These are phyloP conservation scores for Brachypodius melanocephalos DNA, from an alignment of 2,113 vertebrate genomes.

Conservation along the genomic window DNA sequence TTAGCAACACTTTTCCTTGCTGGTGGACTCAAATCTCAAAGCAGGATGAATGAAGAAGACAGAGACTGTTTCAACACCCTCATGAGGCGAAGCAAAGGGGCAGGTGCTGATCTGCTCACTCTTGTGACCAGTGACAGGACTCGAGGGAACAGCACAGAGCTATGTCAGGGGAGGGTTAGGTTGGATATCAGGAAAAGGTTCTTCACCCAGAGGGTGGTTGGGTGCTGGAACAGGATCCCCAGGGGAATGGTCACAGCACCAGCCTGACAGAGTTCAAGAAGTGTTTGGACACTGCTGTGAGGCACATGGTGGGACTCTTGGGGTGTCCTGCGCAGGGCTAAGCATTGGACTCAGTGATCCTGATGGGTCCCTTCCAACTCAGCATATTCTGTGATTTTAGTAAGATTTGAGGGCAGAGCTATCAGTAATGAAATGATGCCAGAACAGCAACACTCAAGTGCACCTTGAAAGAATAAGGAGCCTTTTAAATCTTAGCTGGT, in stretches of 20 bases:
- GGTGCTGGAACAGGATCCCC: background rate
- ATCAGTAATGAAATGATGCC: background rate
- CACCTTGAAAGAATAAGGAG: background rate
- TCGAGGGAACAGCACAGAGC: accelerated
- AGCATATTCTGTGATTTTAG: background rate
- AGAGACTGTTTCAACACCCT: background rate
- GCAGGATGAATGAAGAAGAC: background rate
- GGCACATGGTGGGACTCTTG: background rate
- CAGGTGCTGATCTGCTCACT: background rate
- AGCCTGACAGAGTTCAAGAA: background rate
- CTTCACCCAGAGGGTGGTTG: accelerated
- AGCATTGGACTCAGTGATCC: background rate
- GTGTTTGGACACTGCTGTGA: accelerated
- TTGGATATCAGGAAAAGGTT: background rate
- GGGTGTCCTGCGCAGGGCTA: accelerated
- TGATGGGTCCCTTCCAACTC: background rate
- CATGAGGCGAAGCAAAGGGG: accelerated
- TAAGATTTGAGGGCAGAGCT: background rate
- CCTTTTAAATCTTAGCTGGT: background rate
- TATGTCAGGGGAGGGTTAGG: background rate
- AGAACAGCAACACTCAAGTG: background rate
- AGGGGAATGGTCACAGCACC: background rate
- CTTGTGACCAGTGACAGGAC: background rate
- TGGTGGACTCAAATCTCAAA: background rate
- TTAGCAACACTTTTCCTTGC: background rate